A percentile compares a stretch with the other conserved stretches of the same genome.
Evolutionary conservation across 2,113 vertebrate genomes (phyloP).

Genomic region (Nycticebus coucang): DNA sequence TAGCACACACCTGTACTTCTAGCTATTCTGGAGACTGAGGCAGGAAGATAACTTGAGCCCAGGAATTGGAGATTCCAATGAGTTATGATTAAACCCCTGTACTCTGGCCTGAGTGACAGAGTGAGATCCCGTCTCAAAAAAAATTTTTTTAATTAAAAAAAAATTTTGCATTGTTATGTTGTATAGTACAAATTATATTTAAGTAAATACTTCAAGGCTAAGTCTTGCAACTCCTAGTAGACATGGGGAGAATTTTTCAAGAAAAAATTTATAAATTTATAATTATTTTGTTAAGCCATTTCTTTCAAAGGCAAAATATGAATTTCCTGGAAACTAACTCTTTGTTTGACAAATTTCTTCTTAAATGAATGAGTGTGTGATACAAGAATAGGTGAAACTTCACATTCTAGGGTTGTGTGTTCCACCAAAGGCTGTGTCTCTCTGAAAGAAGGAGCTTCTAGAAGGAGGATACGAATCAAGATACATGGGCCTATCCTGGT

Average conservation of each 20-base stretch:
- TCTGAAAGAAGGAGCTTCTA: background rate
- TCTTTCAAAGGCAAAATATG: slow-evolving; percentile 26
- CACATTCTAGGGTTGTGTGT: background rate
- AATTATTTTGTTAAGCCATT: slow-evolving; percentile 25
- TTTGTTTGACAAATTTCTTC: slow-evolving; percentile 25
- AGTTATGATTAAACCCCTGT: no score
- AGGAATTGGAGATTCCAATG: no score
- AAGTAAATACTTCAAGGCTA: background rate
- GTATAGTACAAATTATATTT: background rate
- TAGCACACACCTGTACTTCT: no score
- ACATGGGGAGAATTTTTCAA: background rate
- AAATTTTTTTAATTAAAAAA: no score
- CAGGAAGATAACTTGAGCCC: no score
- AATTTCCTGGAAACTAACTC: background rate
- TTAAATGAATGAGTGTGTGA: background rate
- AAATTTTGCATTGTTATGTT: background rate
- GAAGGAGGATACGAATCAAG: no score
- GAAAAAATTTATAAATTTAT: background rate
- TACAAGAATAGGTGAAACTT: background rate
- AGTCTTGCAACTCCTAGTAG: background rate
- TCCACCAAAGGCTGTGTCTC: background rate
- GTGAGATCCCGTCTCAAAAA: no score
- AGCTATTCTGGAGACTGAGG: no score
- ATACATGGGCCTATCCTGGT: no score
- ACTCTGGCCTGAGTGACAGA: no score